Base-by-base conservation (phyloP, 2,797 vertebrate species). In the Gouania willdenowi region DNA sequence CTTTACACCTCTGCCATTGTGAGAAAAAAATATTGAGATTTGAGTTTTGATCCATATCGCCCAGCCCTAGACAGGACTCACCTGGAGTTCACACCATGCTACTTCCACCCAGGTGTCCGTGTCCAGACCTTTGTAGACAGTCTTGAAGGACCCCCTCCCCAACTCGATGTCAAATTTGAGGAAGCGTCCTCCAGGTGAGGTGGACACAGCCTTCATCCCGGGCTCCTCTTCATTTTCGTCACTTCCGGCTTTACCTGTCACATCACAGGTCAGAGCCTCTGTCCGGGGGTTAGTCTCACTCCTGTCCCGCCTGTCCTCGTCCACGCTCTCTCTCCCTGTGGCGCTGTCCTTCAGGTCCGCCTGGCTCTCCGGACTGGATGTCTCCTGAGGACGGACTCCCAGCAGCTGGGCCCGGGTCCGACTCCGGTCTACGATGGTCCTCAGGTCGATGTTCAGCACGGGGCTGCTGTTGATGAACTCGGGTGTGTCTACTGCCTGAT, bases 161-260 rank as follows among this genome's bases (percentile, higher is more conserved):
- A 99, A 88, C 70, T 99, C 96, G 39, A 98, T 97, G 72, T 99
- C 96, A 73, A 99, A 99, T 88, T 99, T 99, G 15, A 99, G 90
- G 72, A 99, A 99, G 46, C 95, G 90, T 31, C 95, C 96, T 6
- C 94, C 90, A 2, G 92, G 88, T 11, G 96, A 99, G 27, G 95
- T 99, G 83, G 95, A 94, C 35, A 98, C 93, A 0, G 96, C 96
- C 71, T 97, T 98, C 86, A 94, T 94, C 35, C 93, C 96, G 1
- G 96, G 94, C 51, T 98, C 95, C n/a, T 96, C 91, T 51, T 97
- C 93, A 42, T 93, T 93, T 66, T 93, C 94, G 47, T 93, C 92
- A 23, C 86, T 90, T 26, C 82, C 86, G 6, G 86, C 75, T 68
- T 86, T 88, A 41, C 81, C 82, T 18, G 69, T 48, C 37, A 86